Evolutionary conservation across 2,888 invertebrate species (phyloP).

Genomic region (Cetonia aurata): DNA sequence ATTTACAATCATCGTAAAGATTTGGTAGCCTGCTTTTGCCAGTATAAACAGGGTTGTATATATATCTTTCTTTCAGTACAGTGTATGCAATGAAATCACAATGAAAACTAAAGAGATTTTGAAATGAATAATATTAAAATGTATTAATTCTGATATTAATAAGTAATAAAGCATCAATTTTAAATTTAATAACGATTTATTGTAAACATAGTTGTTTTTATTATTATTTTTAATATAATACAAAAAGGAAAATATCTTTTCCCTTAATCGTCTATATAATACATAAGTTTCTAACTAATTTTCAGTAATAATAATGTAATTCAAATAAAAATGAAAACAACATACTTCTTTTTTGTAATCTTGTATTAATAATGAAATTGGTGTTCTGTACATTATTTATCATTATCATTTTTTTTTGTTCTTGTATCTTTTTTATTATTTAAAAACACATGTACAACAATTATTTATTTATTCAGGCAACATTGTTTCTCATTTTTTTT

Average conservation of each 20-base stretch:
- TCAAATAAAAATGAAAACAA: slow-evolving; percentile 29
- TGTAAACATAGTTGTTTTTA: slow-evolving; percentile 58
- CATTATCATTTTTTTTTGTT: slow-evolving; percentile 48
- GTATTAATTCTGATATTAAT: background rate
- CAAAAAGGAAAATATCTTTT: slow-evolving; percentile 54
- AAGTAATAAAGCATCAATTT: slow-evolving; percentile 3
- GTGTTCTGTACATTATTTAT: slow-evolving; percentile 67
- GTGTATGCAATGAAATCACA: too few species aligned
- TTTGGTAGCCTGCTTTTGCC: too few species aligned
- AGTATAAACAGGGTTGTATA: too few species aligned
- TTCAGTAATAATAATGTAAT: slow-evolving; percentile 30
- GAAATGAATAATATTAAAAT: too few species aligned
- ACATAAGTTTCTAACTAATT: slow-evolving; percentile 18
- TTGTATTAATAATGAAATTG: slow-evolving; percentile 61
- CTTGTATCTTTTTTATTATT: slow-evolving; percentile 46
- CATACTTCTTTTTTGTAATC: slow-evolving; percentile 22
- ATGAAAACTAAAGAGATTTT: too few species aligned
- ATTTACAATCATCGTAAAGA: too few species aligned
- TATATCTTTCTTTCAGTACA: too few species aligned
- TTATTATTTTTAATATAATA: slow-evolving; percentile 55
- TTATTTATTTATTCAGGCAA: slow-evolving; percentile 59
- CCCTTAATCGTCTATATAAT: slow-evolving; percentile 39
- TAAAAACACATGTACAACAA: slow-evolving; percentile 64
- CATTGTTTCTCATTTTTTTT: slow-evolving; percentile 51
- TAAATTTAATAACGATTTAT: slow-evolving; percentile 60